Evolutionary conservation across 2,113 vertebrate genomes (phyloP).

Genomic region (Aegithalos caudatus): DNA sequence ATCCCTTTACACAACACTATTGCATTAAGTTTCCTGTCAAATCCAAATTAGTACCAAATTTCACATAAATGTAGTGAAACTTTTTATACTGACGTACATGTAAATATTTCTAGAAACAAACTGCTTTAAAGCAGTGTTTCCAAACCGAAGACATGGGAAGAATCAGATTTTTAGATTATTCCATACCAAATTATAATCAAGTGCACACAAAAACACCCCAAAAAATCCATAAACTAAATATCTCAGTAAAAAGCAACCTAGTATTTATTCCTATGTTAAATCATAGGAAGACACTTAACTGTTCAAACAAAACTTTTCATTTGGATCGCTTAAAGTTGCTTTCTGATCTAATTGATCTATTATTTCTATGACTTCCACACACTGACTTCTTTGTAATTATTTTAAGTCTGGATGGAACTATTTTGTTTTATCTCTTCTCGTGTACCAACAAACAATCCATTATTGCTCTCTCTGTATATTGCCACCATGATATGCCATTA

Average conservation of each 20-base stretch:
- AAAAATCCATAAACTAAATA: background rate
- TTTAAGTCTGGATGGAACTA: background rate
- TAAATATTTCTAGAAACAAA: background rate
- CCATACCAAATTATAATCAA: background rate
- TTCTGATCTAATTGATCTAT: background rate
- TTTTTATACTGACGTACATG: fast-evolving
- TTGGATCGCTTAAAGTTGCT: background rate
- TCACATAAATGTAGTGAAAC: background rate
- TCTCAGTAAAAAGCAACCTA: background rate
- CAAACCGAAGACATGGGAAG: background rate
- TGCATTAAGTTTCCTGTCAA: slow-evolving; percentile 68
- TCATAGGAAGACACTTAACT: background rate
- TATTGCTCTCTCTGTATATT: fast-evolving
- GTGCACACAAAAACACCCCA: background rate
- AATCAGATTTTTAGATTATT: background rate
- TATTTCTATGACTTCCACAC: background rate
- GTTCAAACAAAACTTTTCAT: background rate
- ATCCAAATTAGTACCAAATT: slow-evolving; percentile 68
- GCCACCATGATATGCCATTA: background rate
- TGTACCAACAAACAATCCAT: background rate
- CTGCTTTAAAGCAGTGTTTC: background rate
- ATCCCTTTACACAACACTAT: slow-evolving; percentile 69
- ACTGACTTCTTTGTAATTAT: background rate
- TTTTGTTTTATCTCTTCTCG: background rate
- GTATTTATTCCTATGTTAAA: background rate